Base-by-base conservation (phyloP, 2,113 vertebrate genomes). In the Hiodon tergisus region DNA sequence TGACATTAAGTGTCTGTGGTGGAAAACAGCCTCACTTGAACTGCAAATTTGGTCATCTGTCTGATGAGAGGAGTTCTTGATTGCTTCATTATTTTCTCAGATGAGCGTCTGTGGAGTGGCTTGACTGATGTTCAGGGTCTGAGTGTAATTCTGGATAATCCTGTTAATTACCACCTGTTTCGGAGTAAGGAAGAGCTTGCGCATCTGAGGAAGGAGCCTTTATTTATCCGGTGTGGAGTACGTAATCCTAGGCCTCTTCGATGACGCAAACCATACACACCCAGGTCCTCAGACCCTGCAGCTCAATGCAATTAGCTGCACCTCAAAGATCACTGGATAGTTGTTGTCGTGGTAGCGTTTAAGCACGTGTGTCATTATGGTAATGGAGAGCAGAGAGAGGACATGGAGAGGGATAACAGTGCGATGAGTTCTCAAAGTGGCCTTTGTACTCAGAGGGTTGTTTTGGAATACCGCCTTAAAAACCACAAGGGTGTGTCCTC, bases 71-170 rank as follows among this genome's bases (percentile, higher is more conserved):
- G 80, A 75, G 77, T 73, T 81, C 77, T 79, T 89, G 87, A 91
- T 91, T 89, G 84, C 86, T 86, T 88, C 83, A 88, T 89, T 86
- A 89, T 87, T 85, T 80, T 68, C 72, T 75, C 69, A 8, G 67
- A 84, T 84, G 82, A 80, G 82, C 81, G 78, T 83, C 82, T 80
- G 77, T 13, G 60, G 75, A 81, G 76, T 77, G 65, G 72, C 78
- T 70, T 85, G 87, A 88, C 84, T 80, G 83, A 85, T 85, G 85
- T 75, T 76, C 72, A 62, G 16, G 62, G 60, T 85, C 76, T 78
- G 74, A 79, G 74, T 79, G 74, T 81, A 84, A 84, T 84, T 79
- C 76, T 6, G 17, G 46, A 68, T 78, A 65, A 83, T 83, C 74
- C 79, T 59, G 72, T 82, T 75, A 76, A 71, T 79, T 76, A 76